Conservation (phyloP, 2,797 vertebrate genomes). For the Anguilla anguilla region DNA sequence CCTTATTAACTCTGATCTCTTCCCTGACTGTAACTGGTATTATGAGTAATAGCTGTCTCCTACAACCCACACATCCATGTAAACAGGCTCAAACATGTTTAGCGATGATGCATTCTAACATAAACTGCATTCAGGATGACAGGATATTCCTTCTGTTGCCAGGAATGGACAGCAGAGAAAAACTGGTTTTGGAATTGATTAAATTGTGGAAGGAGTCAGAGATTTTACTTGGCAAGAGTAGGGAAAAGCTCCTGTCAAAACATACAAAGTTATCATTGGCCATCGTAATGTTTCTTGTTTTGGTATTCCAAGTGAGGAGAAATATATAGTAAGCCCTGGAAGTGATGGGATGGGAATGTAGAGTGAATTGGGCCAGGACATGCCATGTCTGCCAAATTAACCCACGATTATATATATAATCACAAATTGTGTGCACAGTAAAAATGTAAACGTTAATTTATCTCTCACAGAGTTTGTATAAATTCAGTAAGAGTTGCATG, state of each 20-base stretch:
- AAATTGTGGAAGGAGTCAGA: not conserved
- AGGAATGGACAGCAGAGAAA: not conserved
- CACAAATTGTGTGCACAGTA: too few relatives aligned
- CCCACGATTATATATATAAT: not conserved
- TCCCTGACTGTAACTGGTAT: not conserved
- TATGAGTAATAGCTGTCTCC: not conserved
- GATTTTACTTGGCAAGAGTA: constrained; percentile 24
- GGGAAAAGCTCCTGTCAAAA: constrained; percentile 19
- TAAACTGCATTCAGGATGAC: not conserved
- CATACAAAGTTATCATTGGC: constrained; percentile 5
- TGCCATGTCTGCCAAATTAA: not conserved
- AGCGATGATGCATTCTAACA: not conserved
- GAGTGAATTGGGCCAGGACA: not conserved
- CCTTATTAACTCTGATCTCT: not conserved
- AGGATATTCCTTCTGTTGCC: not conserved
- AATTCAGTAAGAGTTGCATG: too few relatives aligned
- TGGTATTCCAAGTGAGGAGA: constrained; percentile 13
- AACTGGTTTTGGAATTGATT: not conserved
- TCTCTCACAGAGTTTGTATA: too few relatives aligned
- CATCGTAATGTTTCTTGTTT: constrained; percentile 9
- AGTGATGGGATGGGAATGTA: not conserved
- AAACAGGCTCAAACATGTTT: not conserved
- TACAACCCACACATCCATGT: not conserved
- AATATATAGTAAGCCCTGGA: constrained; percentile 9
- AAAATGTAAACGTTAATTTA: too few relatives aligned